phyloP scores from a whole-genome alignment of 37 sponge, comb jelly and placozoan species.

The Agelas oroides region DNA sequence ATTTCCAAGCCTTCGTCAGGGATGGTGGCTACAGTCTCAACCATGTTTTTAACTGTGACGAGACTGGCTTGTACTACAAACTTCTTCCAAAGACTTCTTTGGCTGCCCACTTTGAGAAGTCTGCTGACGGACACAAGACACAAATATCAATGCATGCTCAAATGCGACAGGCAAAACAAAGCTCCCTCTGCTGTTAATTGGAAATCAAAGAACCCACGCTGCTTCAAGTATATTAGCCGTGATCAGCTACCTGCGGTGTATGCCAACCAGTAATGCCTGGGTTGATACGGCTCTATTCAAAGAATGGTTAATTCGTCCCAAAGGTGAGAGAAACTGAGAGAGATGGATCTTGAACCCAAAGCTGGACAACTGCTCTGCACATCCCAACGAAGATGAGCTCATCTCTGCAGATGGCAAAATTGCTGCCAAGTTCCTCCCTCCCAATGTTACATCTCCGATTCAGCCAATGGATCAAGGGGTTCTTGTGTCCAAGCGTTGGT shows the following conservation, averaged over 20 bases:
- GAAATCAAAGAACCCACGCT: constrained; percentile 70
- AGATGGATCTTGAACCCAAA: no score
- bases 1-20: constrained; percentile 30
- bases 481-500: constrained; percentile 49
- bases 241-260: constrained; percentile 64
- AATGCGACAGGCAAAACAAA: constrained; percentile 76
- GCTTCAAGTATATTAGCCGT: constrained; percentile 48
- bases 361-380: constrained; percentile 80
- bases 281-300: constrained; percentile 43
- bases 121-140: constrained; percentile 65
- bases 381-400: constrained; percentile 41
- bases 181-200: constrained; percentile 64
- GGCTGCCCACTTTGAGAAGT: constrained; percentile 62
- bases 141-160: constrained; percentile 60
- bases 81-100: constrained; percentile 65
- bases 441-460: constrained; percentile 75
- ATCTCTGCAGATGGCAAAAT: constrained; percentile 50
- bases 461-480: constrained; percentile 92
- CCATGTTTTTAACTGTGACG: constrained; percentile 81
- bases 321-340: no score
- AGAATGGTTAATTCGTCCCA: constrained; percentile 83
- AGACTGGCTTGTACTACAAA: constrained; percentile 78
- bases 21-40: constrained; percentile 29
- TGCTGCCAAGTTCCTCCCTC: constrained; percentile 68
- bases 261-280: constrained; percentile 79